Evolutionary conservation across 2,797 vertebrate genomes (phyloP).

Genomic region (Acrossocheilus wenchowensis): DNA sequence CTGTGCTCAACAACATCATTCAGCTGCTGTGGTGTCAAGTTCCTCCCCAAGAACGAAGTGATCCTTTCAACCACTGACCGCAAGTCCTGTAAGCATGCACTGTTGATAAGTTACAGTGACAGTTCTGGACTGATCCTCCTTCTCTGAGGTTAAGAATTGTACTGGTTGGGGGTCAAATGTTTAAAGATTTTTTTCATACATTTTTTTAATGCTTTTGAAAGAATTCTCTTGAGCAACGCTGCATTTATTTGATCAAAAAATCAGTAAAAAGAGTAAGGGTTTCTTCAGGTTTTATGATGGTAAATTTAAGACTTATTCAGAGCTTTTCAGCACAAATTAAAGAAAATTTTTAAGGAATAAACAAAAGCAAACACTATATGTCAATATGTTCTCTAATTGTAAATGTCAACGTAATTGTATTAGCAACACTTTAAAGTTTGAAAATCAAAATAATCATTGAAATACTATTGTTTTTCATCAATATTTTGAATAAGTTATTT

Average conservation of each 20-base stretch:
- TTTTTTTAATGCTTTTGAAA: background rate
- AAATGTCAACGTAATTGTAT: background rate
- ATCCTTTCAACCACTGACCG: slow-evolving; percentile 63
- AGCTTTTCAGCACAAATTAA: background rate
- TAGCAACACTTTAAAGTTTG: background rate
- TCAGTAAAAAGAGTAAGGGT: background rate
- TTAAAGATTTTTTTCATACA: background rate
- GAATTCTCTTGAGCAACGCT: background rate
- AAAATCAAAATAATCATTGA: background rate
- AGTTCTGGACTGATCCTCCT: background rate
- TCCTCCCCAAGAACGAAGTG: slow-evolving; percentile 66
- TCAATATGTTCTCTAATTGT: background rate
- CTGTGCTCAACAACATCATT: slow-evolving; percentile 67
- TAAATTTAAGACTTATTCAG: background rate
- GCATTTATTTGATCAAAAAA: background rate
- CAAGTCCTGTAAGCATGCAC: slow-evolving; percentile 64
- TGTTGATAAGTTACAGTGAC: background rate
- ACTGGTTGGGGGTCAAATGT: background rate
- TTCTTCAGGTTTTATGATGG: background rate
- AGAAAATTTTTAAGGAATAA: background rate
- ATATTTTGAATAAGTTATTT: background rate
- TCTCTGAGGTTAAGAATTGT: background rate
- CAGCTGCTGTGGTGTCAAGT: slow-evolving; percentile 67
- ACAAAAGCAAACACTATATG: background rate
- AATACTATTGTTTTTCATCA: background rate